Evolutionary conservation across 1,140 invertebrate species (phyloP).

Genomic region (Idris sp.): DNA sequence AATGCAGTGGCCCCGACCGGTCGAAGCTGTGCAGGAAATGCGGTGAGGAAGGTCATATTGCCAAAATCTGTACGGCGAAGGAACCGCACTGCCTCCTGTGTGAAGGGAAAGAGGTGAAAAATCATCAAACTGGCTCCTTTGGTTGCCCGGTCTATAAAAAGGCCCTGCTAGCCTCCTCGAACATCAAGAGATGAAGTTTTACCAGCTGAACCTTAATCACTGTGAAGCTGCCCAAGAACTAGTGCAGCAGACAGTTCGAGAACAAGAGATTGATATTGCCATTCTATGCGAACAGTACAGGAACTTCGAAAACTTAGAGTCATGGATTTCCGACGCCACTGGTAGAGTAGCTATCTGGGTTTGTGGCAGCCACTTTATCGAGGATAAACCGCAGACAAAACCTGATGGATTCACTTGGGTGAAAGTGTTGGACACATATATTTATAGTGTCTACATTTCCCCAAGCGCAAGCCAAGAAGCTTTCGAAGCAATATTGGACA

Average conservation of each 20-base stretch:
- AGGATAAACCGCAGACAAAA: neutral
- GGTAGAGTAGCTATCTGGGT: neutral
- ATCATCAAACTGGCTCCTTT: neutral
- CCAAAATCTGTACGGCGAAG: neutral
- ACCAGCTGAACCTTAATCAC: neutral
- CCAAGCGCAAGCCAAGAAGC: neutral
- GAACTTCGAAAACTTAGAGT: neutral
- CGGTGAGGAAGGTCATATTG: too few species aligned
- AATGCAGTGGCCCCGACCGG: neutral
- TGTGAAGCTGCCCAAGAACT: neutral
- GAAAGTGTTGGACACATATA: constrained; percentile 5
- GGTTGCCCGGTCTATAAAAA: neutral
- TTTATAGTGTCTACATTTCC: constrained; percentile 4
- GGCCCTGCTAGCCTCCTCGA: neutral
- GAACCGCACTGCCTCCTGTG: constrained; percentile 1
- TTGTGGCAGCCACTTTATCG: neutral
- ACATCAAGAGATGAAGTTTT: neutral
- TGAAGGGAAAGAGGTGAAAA: too few species aligned
- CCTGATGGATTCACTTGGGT: constrained; percentile 21
- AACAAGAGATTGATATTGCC: neutral
- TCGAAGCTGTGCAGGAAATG: too few species aligned
- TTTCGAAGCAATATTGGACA: neutral
- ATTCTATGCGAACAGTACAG: neutral
- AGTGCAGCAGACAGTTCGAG: neutral
- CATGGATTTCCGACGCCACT: neutral